Evolutionary conservation across 1,140 invertebrate species (phyloP).

Genomic region (Neodiprion fabricii): DNA sequence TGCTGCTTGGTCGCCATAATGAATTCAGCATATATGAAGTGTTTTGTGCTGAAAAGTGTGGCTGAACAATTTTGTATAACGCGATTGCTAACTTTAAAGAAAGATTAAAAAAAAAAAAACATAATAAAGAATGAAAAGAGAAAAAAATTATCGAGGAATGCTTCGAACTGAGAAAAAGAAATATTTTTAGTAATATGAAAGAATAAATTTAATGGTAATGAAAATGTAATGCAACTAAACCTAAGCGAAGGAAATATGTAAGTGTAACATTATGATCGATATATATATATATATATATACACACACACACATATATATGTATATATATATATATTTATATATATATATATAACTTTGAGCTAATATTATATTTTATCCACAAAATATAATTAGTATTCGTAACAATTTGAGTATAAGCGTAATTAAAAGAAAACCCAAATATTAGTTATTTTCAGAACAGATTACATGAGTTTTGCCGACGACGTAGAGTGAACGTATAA

Average conservation of each 20-base stretch:
- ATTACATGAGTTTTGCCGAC: background rate
- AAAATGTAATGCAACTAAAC: conserved; percentile 20
- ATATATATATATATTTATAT: background rate
- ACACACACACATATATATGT: too few species aligned
- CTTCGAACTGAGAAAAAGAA: conserved; percentile 25
- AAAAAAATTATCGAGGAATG: background rate
- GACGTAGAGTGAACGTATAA: background rate
- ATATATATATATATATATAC: background rate
- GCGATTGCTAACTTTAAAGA: too few species aligned
- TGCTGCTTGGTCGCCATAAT: too few species aligned
- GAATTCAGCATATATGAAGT: too few species aligned
- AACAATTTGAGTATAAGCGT: background rate
- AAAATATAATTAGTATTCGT: conserved; percentile 8
- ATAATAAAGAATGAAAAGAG: too few species aligned
- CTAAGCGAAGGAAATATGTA: conserved; percentile 13
- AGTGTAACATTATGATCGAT: conserved; percentile 7
- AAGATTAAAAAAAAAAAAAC: too few species aligned
- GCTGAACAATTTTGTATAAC: too few species aligned
- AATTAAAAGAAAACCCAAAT: background rate
- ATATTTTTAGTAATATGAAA: conserved; percentile 38
- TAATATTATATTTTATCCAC: conserved; percentile 8
- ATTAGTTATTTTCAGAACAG: conserved; percentile 2
- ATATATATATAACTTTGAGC: background rate
- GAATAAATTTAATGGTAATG: conserved; percentile 15
- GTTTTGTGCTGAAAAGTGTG: too few species aligned